Evolutionary conservation across 2,113 vertebrate species (phyloP).

Genomic region (Nothobranchius kuhntae): DNA sequence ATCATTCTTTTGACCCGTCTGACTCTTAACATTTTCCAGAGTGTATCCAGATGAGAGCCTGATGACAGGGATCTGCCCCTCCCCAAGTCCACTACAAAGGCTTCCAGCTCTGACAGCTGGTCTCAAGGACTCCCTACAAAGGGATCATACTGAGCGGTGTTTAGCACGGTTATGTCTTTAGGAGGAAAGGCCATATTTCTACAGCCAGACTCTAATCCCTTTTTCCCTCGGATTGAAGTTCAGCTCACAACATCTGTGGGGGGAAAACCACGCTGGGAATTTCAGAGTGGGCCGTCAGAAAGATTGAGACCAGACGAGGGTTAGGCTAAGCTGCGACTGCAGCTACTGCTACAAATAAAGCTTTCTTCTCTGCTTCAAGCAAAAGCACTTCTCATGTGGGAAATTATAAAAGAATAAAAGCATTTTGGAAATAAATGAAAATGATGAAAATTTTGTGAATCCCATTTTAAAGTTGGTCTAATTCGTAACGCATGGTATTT

Average conservation of each 20-base stretch:
- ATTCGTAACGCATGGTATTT: too few species aligned
- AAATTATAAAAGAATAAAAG: neutral
- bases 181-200: conserved; percentile 58
- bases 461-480: too few species aligned
- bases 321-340: conserved; percentile 33
- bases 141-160: conserved; percentile 47
- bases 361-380: conserved; percentile 7
- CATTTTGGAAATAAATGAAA: neutral
- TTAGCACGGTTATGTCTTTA: conserved; percentile 56
- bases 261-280: conserved; percentile 44
- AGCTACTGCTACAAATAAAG: conserved; percentile 12
- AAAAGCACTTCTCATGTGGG: neutral
- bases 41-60: conserved; percentile 33
- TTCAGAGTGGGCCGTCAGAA: conserved; percentile 45
- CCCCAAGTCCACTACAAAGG: conserved; percentile 16
- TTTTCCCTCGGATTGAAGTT: conserved; percentile 64
- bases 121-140: conserved; percentile 42
- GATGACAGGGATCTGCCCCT: neutral
- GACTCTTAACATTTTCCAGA: conserved; percentile 26
- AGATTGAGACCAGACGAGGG: conserved; percentile 32
- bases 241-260: conserved; percentile 38
- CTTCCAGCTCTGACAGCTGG: conserved; percentile 27
- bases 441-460: neutral
- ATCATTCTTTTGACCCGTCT: conserved; percentile 39
- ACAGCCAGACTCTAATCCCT: conserved; percentile 58